Evolutionary conservation across 1,140 invertebrate species (phyloP), one percentile per base, ranked within the genome.

Genomic region (Saccostrea cuccullata): DNA sequence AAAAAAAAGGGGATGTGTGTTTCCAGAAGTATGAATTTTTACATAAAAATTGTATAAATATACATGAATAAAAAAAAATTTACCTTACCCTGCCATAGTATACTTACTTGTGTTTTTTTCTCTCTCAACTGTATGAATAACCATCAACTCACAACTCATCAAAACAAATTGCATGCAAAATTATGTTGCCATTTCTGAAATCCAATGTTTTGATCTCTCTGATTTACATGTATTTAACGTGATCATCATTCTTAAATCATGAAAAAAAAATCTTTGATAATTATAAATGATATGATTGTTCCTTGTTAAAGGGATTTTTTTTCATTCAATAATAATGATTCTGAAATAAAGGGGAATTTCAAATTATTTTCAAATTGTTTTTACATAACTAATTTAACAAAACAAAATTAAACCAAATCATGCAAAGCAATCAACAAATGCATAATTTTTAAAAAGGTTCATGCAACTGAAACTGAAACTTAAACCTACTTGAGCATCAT

Each of bases 91-190:
- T 20, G 20, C 23, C 11, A 23, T 70, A 70, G 30, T 36, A 23
- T 70, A 70, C 67, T 70, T 70, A 70, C 67, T 23, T 70, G 67
- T 23, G n/a, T 23, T 20, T 70, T 70, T 70, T 70, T 36, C 23
- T 70, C 11, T 70, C 67, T 70, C 67, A 70, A 70, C 67, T 70
- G 67, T 70, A 17, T 70, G n/a, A 70, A 70, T 70, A 70, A 36
- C 30, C 30, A 36, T 36, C 30, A 36, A 36, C 30, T 36, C 30
- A 36, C 30, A 36, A 36, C 30, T 36, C 30, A 36, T 36, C 30
- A 36, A 36, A 36, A 36, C 30, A 36, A 36, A 36, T 36, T 36
- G 30, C 30, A 36, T 36, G 30, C 12, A 70, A 70, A 70, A n/a
- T 23, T 70, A 23, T n/a, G 20, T 70, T 23, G 23, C 20, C 67